phyloP scores from a whole-genome alignment of 2,797 vertebrate species.

The Chiropotes sagulatus region DNA sequence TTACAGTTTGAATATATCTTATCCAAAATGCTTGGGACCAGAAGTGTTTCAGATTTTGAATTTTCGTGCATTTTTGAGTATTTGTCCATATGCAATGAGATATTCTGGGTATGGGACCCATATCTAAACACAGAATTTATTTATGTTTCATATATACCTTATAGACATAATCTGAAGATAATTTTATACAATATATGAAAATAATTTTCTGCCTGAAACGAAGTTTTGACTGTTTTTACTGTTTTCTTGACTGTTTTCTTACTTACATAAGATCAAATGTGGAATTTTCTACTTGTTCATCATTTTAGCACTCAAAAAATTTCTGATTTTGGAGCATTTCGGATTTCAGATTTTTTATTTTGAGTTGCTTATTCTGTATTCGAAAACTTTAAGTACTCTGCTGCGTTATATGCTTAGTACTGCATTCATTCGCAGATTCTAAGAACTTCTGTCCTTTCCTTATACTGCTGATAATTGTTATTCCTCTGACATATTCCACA shows the following conservation, averaged over 20 bases:
- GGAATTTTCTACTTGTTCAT: background rate
- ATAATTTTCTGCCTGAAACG: background rate
- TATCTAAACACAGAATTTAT: background rate
- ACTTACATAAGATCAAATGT: background rate
- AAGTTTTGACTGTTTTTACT: background rate
- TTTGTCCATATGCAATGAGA: background rate
- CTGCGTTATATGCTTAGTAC: background rate
- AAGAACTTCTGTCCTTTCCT: background rate
- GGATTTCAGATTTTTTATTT: background rate
- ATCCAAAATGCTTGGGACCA: background rate
- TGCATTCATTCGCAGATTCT: slow-evolving; percentile 37
- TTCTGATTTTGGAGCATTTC: background rate
- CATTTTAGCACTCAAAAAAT: background rate
- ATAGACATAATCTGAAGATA: background rate
- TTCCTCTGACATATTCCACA: background rate
- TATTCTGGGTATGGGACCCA: too few species aligned
- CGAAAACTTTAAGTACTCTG: background rate
- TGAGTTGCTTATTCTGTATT: background rate
- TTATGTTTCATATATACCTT: background rate
- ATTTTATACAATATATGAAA: background rate
- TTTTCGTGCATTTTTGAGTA: background rate
- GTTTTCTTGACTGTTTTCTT: too few species aligned
- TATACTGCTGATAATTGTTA: slow-evolving; percentile 40
- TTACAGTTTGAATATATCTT: background rate
- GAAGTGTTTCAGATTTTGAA: background rate